Conservation (phyloP, 2,113 vertebrate genomes). For the Danio rerio region DNA sequence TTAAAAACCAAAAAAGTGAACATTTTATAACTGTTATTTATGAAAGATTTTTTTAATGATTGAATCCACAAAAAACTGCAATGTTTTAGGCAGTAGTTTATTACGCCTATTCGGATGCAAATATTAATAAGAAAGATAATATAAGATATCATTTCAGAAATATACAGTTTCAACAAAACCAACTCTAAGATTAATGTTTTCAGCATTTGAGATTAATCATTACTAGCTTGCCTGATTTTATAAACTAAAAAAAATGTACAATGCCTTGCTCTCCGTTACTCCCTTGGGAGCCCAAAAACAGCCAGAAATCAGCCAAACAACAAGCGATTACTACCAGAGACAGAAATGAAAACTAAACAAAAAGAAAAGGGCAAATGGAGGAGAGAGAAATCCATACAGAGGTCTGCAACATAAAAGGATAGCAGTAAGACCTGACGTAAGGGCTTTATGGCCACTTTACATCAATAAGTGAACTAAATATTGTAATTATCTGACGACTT, state of each 20-base stretch:
- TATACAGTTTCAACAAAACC: too few species aligned
- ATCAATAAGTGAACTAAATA: too few species aligned
- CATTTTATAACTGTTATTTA: too few species aligned
- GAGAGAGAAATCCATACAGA: conserved; percentile 21
- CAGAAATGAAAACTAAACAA: not conserved
- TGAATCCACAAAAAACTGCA: too few species aligned
- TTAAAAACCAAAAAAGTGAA: too few species aligned
- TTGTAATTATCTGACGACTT: too few species aligned
- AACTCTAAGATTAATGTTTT: too few species aligned
- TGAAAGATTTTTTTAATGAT: too few species aligned
- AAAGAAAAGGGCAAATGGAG: not conserved
- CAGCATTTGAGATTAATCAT: not conserved
- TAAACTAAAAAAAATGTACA: not conserved
- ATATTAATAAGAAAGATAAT: too few species aligned
- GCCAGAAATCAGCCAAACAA: conserved; percentile 14
- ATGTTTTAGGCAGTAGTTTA: too few species aligned
- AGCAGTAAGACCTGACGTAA: conserved; percentile 17
- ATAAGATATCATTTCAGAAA: too few species aligned
- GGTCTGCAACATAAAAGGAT: conserved; percentile 35
- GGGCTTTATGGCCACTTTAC: not conserved
- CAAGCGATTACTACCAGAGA: not conserved
- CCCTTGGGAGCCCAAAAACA: conserved; percentile 11
- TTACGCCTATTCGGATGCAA: too few species aligned
- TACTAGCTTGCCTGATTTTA: not conserved
- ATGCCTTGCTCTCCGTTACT: conserved; percentile 27